Conservation (phyloP, 2,888 invertebrate species). For the Rhorus exstirpatorius region DNA sequence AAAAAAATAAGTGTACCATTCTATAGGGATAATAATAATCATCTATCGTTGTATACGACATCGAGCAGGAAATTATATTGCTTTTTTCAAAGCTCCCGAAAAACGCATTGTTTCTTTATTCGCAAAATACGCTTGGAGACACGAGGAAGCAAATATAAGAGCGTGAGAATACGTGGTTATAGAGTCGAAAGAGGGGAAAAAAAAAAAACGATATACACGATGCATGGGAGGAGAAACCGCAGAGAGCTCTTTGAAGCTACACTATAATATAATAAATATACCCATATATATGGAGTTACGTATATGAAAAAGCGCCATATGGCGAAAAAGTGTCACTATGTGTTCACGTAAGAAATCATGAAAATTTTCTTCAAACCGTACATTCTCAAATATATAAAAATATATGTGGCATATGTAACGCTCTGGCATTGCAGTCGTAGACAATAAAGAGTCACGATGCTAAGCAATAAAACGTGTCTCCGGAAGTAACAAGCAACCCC, state of each 20-base stretch:
- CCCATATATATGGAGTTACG: background rate
- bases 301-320: slow-evolving; percentile 47
- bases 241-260: slow-evolving; percentile 1
- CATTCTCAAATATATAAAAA: slow-evolving; percentile 4
- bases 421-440: slow-evolving; percentile 12
- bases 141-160: slow-evolving; percentile 28
- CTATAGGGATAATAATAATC: too few species aligned
- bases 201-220: slow-evolving; percentile 1
- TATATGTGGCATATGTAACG: background rate
- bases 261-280: background rate
- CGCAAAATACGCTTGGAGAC: background rate
- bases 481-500: background rate
- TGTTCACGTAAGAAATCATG: slow-evolving; percentile 42
- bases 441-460: slow-evolving; percentile 18
- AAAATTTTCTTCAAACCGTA: slow-evolving; percentile 41
- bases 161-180: slow-evolving; percentile 60
- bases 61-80: too few species aligned
- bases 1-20: too few species aligned
- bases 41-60: too few species aligned
- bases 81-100: too few species aligned
- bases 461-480: slow-evolving; percentile 5
- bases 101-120: too few species aligned
- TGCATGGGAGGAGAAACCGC: slow-evolving; percentile 40
- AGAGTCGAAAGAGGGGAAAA: background rate
- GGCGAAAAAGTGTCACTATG: slow-evolving; percentile 26